Percentiles rank a stretch among this genome's conserved stretches.
These are phyloP conservation scores for Pseudomyrmex sp. DNA, from an alignment of 1,140 invertebrate species.

Conservation along the genomic window DNA sequence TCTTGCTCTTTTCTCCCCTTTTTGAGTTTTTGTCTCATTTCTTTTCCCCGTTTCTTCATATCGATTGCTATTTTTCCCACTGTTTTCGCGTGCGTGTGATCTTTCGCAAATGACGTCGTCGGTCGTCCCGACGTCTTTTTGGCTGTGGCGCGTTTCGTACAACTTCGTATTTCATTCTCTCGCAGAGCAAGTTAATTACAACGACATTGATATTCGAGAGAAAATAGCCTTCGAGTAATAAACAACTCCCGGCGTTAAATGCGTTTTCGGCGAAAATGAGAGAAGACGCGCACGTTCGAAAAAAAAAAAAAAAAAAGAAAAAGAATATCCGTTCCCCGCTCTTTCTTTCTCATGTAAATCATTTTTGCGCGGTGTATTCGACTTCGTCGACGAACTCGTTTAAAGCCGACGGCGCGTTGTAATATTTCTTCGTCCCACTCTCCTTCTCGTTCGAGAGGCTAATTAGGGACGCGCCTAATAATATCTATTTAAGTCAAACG, in stretches of 20 bases:
- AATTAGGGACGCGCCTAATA: slow-evolving; percentile 56
- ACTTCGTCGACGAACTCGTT: slow-evolving; percentile 43
- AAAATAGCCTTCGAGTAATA: slow-evolving; percentile 74
- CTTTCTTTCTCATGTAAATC: slow-evolving; percentile 32
- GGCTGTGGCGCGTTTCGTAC: slow-evolving; percentile 52
- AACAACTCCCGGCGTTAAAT: slow-evolving; percentile 74
- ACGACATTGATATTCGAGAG: slow-evolving; percentile 74
- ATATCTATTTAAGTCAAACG: slow-evolving; percentile 57
- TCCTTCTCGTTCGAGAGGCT: slow-evolving; percentile 42
- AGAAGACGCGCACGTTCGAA: not conserved
- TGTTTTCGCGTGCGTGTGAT: slow-evolving; percentile 32
- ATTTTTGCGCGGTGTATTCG: slow-evolving; percentile 62
- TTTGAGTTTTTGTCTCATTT: slow-evolving; percentile 4
- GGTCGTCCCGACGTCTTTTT: slow-evolving; percentile 64
- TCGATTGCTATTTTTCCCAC: slow-evolving; percentile 53
- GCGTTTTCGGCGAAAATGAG: slow-evolving; percentile 62
- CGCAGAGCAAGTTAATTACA: slow-evolving; percentile 78
- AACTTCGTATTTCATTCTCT: slow-evolving; percentile 64
- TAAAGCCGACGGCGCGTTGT: slow-evolving; percentile 40
- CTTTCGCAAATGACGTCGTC: slow-evolving; percentile 59
- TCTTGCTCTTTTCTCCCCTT: slow-evolving; percentile 2
- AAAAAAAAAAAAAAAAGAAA: not conserved
- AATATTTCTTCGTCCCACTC: slow-evolving; percentile 57
- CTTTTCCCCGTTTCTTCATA: slow-evolving; percentile 26
- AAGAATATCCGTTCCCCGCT: not conserved